Conservation (phyloP, 2,888 invertebrate species). For the Xestia c-nigrum region DNA sequence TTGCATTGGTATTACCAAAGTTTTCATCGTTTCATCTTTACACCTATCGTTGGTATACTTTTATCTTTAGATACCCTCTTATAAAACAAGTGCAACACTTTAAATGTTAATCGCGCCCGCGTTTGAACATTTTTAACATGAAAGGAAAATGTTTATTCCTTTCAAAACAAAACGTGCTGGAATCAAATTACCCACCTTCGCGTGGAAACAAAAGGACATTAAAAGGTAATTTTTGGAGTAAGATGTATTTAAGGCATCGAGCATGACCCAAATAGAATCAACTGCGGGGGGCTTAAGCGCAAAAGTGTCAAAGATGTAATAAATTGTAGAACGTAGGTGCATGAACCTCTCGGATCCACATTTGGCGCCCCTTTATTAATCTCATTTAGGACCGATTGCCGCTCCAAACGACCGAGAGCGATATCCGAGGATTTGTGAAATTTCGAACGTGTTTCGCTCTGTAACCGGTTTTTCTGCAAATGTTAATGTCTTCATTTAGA, state of each 20-base stretch:
- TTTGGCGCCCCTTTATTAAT: conserved; percentile 77
- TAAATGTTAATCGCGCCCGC: not conserved
- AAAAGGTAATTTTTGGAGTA: conserved; percentile 25
- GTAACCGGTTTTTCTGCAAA: conserved; percentile 67
- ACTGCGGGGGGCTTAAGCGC: not conserved
- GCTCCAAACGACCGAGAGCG: conserved; percentile 73
- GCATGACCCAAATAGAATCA: conserved; percentile 29
- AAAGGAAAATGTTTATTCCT: not conserved
- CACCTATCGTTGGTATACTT: not conserved
- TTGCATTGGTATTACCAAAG: not conserved
- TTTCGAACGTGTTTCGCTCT: conserved; percentile 63
- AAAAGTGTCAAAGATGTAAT: conserved; percentile 48
- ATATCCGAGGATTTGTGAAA: conserved; percentile 71
- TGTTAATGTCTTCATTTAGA: conserved; percentile 67
- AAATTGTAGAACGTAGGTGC: conserved; percentile 57
- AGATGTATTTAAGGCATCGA: conserved; percentile 26
- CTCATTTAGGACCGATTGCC: conserved; percentile 78
- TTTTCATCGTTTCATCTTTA: not conserved
- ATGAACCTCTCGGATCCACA: conserved; percentile 66
- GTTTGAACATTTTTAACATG: not conserved
- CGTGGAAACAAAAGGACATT: conserved; percentile 20
- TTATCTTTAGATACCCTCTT: not conserved
- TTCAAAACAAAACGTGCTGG: conserved; percentile 24
- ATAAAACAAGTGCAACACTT: not conserved
- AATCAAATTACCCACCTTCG: conserved; percentile 14